Conservation (phyloP, 1,140 invertebrate species). For the Sesamia nonagrioides region DNA sequence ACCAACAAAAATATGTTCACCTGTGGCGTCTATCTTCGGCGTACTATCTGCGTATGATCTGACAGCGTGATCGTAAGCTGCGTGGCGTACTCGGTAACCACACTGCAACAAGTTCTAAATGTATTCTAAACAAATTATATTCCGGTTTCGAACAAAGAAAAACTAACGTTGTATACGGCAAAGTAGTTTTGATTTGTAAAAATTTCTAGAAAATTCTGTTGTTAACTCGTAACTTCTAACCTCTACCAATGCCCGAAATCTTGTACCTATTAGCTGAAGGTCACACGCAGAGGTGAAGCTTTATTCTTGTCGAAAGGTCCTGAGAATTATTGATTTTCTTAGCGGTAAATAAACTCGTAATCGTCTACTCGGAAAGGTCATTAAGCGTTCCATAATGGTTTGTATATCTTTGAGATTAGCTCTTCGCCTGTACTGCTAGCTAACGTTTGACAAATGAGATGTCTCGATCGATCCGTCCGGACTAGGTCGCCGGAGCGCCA, state of each 20-base stretch:
- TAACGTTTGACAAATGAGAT: slow-evolving; percentile 32
- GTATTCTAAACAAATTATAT: no score
- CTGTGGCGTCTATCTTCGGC: no score
- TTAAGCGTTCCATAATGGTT: background rate
- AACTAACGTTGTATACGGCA: no score
- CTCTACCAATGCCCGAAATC: background rate
- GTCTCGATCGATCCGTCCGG: slow-evolving; percentile 12
- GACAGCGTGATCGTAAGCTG: no score
- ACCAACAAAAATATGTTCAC: no score
- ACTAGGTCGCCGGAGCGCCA: slow-evolving; percentile 24
- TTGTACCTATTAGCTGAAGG: background rate
- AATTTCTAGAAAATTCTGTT: background rate
- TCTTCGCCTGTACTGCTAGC: background rate
- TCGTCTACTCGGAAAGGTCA: background rate
- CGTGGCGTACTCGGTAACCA: no score
- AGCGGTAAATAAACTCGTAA: background rate
- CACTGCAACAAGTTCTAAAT: no score
- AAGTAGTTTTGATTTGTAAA: background rate
- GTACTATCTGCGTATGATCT: no score
- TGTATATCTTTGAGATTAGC: slow-evolving; percentile 7
- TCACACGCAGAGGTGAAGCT: background rate
- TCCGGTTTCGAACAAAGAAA: no score
- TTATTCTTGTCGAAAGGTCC: background rate
- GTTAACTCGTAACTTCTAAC: background rate
- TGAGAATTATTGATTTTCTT: slow-evolving; percentile 8